A percentile compares a stretch with the other conserved stretches of the same genome.
phyloP scores from a whole-genome alignment of 2,797 vertebrate genomes.

The Acridotheres tristis region DNA sequence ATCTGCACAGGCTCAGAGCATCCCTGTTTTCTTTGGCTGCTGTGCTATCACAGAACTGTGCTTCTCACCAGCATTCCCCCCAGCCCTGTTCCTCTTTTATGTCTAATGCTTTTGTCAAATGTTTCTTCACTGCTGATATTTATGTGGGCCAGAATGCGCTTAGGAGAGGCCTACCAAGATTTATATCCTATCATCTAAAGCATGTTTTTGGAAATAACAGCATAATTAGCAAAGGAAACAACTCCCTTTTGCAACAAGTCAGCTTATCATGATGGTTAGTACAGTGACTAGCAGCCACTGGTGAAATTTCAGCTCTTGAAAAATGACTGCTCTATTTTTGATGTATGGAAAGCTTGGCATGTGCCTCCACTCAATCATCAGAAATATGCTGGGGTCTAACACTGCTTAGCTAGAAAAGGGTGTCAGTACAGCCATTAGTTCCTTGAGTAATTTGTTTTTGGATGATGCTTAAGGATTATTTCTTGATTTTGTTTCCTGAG shows the following conservation, averaged over 20 bases:
- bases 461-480: not conserved
- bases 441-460: not conserved
- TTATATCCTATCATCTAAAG: conserved; percentile 21
- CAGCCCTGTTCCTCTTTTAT: not conserved
- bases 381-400: not conserved
- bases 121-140: not conserved
- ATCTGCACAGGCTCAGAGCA: not conserved
- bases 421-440: not conserved
- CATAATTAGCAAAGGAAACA: conserved; percentile 25
- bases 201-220: conserved; percentile 24
- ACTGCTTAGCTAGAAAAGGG: not conserved
- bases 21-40: conserved; percentile 42
- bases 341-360: not conserved
- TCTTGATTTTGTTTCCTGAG: not conserved
- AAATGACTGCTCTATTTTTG: not conserved
- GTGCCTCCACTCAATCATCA: not conserved
- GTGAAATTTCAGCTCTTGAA: not conserved
- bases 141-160: conserved; percentile 1
- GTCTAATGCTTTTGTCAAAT: not conserved
- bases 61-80: not conserved
- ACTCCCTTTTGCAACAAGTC: not conserved
- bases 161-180: not conserved
- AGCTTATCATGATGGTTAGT: not conserved
- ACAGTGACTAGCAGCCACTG: not conserved
- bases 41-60: accelerated